These are phyloP conservation scores for Philypnodon macrostomus DNA, from an alignment of 2,797 vertebrate genomes.

Conservation along the genomic window DNA sequence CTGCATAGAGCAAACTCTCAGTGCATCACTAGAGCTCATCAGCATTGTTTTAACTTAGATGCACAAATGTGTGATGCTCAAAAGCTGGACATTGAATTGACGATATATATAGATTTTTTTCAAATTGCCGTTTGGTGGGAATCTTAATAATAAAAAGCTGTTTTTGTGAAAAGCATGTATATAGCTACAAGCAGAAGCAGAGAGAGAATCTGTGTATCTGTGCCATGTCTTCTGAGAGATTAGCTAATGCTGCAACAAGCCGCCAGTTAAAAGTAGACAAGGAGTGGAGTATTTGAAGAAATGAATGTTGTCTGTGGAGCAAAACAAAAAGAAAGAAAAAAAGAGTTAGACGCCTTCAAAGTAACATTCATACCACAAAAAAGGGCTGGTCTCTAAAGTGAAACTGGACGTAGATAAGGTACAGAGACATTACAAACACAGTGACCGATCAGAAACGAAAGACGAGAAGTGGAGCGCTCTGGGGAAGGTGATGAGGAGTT, in stretches of 20 bases:
- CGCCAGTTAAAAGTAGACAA: slow-evolving; percentile 30
- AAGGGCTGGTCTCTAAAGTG: slow-evolving; percentile 1
- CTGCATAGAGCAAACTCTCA: slow-evolving; percentile 31
- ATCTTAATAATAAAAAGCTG: slow-evolving; percentile 28
- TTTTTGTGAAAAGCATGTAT: slow-evolving; percentile 37
- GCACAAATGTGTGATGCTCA: slow-evolving; percentile 6
- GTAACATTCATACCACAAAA: slow-evolving; percentile 10
- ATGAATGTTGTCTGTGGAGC: not conserved
- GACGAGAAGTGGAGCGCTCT: slow-evolving; percentile 43
- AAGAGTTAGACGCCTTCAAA: not conserved
- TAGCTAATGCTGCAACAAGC: slow-evolving; percentile 44
- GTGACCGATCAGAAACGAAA: slow-evolving; percentile 37
- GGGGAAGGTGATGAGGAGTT: slow-evolving; percentile 57
- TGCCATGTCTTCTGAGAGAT: slow-evolving; percentile 66
- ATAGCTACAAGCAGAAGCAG: slow-evolving; percentile 28
- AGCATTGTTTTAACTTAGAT: slow-evolving; percentile 50
- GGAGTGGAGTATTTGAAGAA: slow-evolving; percentile 32
- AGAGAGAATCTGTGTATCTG: slow-evolving; percentile 41
- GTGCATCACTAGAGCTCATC: slow-evolving; percentile 44
- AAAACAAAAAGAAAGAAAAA: slow-evolving; percentile 14
- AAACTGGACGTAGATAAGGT: slow-evolving; percentile 14
- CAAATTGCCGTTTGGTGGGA: slow-evolving; percentile 8
- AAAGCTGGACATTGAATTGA: slow-evolving; percentile 12
- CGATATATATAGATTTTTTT: no score
- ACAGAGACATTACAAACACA: slow-evolving; percentile 11